Percentiles rank a stretch among this genome's conserved stretches.
Conservation (phyloP, 1,140 invertebrate species). For the Drosophila parabipectinata region DNA sequence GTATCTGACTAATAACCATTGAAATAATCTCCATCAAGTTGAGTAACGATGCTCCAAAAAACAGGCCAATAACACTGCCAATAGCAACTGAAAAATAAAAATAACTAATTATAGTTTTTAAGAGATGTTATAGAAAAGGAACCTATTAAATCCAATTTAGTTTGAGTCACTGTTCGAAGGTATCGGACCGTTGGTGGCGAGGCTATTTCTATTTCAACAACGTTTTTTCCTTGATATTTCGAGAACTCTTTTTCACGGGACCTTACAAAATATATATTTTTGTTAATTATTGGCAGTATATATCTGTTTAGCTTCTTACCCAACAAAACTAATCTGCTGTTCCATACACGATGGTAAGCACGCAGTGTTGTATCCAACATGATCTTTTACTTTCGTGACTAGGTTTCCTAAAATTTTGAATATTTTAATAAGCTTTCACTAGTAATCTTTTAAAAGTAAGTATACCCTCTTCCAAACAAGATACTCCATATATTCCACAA, state of each 20-base stretch:
- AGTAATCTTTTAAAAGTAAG: background rate
- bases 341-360: slow-evolving; percentile 63
- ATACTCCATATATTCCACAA: slow-evolving; percentile 42
- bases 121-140: background rate
- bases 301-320: slow-evolving; percentile 28
- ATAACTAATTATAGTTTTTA: background rate
- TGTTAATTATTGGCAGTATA: background rate
- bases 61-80: slow-evolving; percentile 64
- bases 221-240: background rate
- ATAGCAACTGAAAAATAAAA: slow-evolving; percentile 42
- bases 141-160: slow-evolving; percentile 61
- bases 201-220: slow-evolving; percentile 58
- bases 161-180: slow-evolving; percentile 54
- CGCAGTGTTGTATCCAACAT: slow-evolving; percentile 32
- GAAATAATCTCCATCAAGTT: slow-evolving; percentile 62
- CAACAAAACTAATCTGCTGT: slow-evolving; percentile 58
- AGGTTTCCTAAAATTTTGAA: slow-evolving; percentile 31
- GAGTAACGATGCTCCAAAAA: slow-evolving; percentile 52
- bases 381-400: slow-evolving; percentile 37
- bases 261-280: background rate
- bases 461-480: slow-evolving; percentile 47
- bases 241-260: background rate
- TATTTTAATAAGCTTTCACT: background rate
- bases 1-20: background rate
- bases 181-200: slow-evolving; percentile 52